phyloP scores from a whole-genome alignment of 2,888 invertebrate genomes.

The Lacanobia wlatinum region DNA sequence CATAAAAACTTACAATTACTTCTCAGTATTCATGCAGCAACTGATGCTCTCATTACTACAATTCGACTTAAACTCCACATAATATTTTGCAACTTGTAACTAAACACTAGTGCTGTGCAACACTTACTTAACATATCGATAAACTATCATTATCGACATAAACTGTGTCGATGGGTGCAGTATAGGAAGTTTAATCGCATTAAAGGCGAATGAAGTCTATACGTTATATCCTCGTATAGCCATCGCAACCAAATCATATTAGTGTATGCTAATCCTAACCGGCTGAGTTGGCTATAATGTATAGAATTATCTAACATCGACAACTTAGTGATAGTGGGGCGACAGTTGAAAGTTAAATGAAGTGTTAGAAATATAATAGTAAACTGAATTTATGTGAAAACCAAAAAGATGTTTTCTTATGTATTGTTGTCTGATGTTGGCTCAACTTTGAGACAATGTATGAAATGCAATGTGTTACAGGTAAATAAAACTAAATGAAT shows the following conservation, averaged over 20 bases:
- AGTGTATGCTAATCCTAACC: constrained; percentile 68
- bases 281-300: constrained; percentile 47
- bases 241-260: constrained; percentile 68
- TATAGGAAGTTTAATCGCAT: constrained; percentile 65
- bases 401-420: not conserved
- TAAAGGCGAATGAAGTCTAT: constrained; percentile 61
- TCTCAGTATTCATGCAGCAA: constrained; percentile 11
- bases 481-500: too few relatives aligned
- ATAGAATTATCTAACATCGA: constrained; percentile 43
- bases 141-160: constrained; percentile 58
- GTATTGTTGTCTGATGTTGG: not conserved
- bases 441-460: not conserved
- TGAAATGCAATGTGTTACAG: not conserved
- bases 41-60: constrained; percentile 18
- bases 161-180: constrained; percentile 50
- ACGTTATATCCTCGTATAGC: constrained; percentile 53
- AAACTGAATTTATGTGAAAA: not conserved
- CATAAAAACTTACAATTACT: constrained; percentile 25
- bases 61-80: constrained; percentile 37
- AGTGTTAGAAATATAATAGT: constrained; percentile 1
- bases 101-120: constrained; percentile 59
- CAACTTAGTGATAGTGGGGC: constrained; percentile 11
- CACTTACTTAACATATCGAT: constrained; percentile 64
- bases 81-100: constrained; percentile 32
- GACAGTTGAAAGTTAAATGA: constrained; percentile 14